These are phyloP conservation scores for Grammatotria lemairii DNA, from an alignment of 2,113 vertebrate genomes.

Conservation along the genomic window DNA sequence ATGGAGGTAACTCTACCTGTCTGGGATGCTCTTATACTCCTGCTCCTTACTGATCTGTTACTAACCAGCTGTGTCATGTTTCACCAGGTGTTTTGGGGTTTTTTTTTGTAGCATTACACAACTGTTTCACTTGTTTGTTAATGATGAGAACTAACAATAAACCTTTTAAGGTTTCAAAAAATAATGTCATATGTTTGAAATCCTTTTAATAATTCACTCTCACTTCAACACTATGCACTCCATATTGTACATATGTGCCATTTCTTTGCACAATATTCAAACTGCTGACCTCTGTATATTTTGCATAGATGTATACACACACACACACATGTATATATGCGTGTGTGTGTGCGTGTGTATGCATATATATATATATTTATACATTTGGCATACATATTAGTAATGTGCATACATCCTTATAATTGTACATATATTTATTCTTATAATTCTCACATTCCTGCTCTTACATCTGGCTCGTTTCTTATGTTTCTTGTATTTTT, in stretches of 20 bases:
- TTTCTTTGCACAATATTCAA: background rate
- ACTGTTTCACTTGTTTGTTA: background rate
- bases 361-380: accelerated
- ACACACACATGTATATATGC: too few relatives aligned
- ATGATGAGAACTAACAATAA: background rate
- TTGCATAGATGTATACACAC: background rate
- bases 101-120: background rate
- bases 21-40: background rate
- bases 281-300: background rate
- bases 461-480: accelerated
- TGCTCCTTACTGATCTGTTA: background rate
- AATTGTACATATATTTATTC: background rate
- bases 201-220: background rate
- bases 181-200: background rate
- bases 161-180: background rate
- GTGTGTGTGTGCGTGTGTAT: too few relatives aligned
- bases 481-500: background rate
- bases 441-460: background rate
- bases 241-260: background rate
- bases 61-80: background rate
- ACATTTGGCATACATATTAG: background rate
- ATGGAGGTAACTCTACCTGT: accelerated
- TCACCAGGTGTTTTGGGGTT: background rate
- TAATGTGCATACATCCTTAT: background rate
- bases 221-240: background rate